Conservation (phyloP, 1,140 invertebrate genomes). For the Drosophila sturtevanti region DNA sequence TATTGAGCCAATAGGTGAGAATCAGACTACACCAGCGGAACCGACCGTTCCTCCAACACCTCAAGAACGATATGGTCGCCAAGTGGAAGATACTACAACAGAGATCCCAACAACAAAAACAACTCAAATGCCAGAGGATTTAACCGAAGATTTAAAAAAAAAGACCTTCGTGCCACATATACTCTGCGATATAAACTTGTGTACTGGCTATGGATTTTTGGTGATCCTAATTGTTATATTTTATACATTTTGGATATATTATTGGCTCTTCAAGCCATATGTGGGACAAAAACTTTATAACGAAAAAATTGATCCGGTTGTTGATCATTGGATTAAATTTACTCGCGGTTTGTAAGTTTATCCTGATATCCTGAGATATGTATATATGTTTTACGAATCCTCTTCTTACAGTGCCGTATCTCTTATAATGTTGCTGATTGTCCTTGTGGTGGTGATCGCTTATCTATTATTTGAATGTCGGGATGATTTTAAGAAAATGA, state of each 20-base stretch:
- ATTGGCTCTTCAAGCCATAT: constrained; percentile 42
- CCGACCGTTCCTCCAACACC: neutral
- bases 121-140: neutral
- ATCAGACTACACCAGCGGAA: neutral
- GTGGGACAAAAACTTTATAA: constrained; percentile 42
- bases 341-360: constrained; percentile 32
- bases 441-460: neutral
- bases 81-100: neutral
- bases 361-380: neutral
- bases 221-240: constrained; percentile 15
- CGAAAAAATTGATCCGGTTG: constrained; percentile 6
- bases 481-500: neutral
- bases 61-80: neutral
- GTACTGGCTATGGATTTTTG: constrained; percentile 43
- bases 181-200: constrained; percentile 40
- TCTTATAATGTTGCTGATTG: constrained; percentile 19
- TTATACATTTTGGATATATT: constrained; percentile 51
- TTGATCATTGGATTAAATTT: constrained; percentile 45
- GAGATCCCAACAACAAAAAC: neutral
- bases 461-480: constrained; percentile 39
- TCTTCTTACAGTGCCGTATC: constrained; percentile 26
- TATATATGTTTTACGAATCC: neutral
- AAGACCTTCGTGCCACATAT: neutral
- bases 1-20: neutral
- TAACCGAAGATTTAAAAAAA: neutral